phyloP scores from a whole-genome alignment of 2,888 invertebrate species.

The Mythimna loreyi region DNA sequence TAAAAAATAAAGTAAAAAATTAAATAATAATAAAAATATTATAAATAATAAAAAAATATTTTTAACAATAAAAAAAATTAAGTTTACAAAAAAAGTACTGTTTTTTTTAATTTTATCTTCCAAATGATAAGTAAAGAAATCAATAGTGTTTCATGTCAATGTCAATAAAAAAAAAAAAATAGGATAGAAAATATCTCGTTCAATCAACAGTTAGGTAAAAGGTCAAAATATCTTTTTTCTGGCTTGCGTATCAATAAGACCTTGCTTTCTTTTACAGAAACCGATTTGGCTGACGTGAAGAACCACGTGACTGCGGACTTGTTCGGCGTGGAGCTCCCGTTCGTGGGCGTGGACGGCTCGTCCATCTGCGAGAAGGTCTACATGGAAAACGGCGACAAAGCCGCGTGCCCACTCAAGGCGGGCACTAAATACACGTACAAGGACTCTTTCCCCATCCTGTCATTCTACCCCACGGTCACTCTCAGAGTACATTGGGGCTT shows the following conservation, averaged over 20 bases:
- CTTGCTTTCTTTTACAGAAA: slow-evolving; percentile 80
- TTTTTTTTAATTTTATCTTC: too few relatives aligned
- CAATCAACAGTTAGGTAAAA: too few relatives aligned
- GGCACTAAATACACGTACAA: slow-evolving; percentile 93
- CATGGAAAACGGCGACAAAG: slow-evolving; percentile 89
- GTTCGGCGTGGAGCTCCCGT: slow-evolving; percentile 92
- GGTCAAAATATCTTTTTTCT: neutral
- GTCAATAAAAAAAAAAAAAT: too few relatives aligned
- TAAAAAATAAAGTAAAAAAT: too few relatives aligned
- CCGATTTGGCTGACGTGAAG: slow-evolving; percentile 88
- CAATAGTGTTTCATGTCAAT: too few relatives aligned
- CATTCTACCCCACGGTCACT: slow-evolving; percentile 87
- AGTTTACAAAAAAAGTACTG: too few relatives aligned
- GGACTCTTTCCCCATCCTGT: slow-evolving; percentile 90
- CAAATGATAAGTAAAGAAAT: too few relatives aligned
- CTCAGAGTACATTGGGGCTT: slow-evolving; percentile 93
- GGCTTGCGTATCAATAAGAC: neutral
- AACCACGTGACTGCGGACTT: slow-evolving; percentile 92
- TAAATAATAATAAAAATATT: too few relatives aligned
- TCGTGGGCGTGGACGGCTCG: slow-evolving; percentile 94
- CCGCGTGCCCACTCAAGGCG: slow-evolving; percentile 93
- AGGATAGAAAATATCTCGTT: too few relatives aligned
- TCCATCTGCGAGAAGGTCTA: slow-evolving; percentile 93
- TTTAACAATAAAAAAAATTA: too few relatives aligned
- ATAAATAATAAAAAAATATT: too few relatives aligned